A percentile compares a stretch with the other conserved stretches of the same genome.
Evolutionary conservation across 1,140 invertebrate species (phyloP).

Genomic region (Phenacoccus solenopsis): DNA sequence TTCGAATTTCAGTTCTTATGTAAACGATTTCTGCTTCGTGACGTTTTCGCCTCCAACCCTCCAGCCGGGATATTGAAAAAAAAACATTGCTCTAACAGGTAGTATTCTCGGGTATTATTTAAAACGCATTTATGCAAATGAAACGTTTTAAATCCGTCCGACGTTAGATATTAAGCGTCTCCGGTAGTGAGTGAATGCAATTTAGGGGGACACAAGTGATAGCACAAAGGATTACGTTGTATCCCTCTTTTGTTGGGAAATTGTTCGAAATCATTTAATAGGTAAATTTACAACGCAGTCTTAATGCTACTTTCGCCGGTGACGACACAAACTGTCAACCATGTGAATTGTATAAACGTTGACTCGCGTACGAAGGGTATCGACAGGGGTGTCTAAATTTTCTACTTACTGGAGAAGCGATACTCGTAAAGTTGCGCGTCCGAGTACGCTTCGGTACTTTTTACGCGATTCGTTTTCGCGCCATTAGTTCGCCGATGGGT

Average conservation of each 20-base stretch:
- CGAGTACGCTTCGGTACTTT: too few relatives aligned
- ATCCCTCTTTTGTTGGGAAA: neutral
- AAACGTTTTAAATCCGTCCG: neutral
- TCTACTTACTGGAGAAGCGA: too few relatives aligned
- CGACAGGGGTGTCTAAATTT: neutral
- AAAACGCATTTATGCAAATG: neutral
- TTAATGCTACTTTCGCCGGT: neutral
- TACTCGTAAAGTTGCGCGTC: too few relatives aligned
- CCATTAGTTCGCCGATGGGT: too few relatives aligned
- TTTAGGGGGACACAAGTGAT: neutral
- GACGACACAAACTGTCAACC: neutral
- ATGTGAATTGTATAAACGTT: neutral
- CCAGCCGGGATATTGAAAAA: too few relatives aligned
- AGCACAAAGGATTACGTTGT: neutral
- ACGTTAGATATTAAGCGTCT: too few relatives aligned
- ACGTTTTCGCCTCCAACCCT: too few relatives aligned
- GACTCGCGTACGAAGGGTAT: neutral
- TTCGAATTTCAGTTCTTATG: too few relatives aligned
- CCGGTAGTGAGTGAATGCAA: neutral
- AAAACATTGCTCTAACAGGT: too few relatives aligned
- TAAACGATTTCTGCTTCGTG: too few relatives aligned
- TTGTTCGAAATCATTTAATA: conserved; percentile 3
- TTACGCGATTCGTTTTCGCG: too few relatives aligned
- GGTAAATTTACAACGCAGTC: neutral
- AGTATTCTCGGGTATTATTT: too few relatives aligned